phyloP scores from a whole-genome alignment of 2,888 invertebrate species.

The Amaurobius ferox region DNA sequence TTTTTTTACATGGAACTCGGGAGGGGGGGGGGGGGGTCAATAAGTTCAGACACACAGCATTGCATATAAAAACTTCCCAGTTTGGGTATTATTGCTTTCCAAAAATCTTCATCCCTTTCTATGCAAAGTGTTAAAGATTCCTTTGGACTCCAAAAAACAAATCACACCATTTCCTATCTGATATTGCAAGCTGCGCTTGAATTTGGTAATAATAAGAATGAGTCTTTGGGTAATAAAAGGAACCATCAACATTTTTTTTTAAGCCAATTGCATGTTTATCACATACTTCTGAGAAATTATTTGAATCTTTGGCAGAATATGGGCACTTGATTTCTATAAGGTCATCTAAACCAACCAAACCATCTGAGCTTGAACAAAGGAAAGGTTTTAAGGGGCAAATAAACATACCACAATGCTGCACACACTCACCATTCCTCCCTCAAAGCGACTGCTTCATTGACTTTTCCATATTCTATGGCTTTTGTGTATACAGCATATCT shows the following conservation, averaged over 20 bases:
- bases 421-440: not conserved
- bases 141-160: not conserved
- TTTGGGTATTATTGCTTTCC: not conserved
- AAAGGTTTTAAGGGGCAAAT: not conserved
- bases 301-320: not conserved
- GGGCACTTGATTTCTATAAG: conserved; percentile 33
- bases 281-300: not conserved
- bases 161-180: not conserved
- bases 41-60: not conserved
- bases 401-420: conserved; percentile 7
- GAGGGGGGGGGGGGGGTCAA: too few relatives aligned
- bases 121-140: not conserved
- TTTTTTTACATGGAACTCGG: too few relatives aligned
- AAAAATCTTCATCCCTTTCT: not conserved
- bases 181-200: not conserved
- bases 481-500: too few relatives aligned
- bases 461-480: too few relatives aligned
- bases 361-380: conserved; percentile 22
- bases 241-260: not conserved
- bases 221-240: not conserved
- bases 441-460: too few relatives aligned
- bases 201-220: not conserved
- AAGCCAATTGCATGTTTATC: not conserved
- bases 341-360: conserved; percentile 14
- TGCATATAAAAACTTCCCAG: not conserved